Conservation (phyloP, 2,113 vertebrate genomes). For the Parotia lawesii region DNA sequence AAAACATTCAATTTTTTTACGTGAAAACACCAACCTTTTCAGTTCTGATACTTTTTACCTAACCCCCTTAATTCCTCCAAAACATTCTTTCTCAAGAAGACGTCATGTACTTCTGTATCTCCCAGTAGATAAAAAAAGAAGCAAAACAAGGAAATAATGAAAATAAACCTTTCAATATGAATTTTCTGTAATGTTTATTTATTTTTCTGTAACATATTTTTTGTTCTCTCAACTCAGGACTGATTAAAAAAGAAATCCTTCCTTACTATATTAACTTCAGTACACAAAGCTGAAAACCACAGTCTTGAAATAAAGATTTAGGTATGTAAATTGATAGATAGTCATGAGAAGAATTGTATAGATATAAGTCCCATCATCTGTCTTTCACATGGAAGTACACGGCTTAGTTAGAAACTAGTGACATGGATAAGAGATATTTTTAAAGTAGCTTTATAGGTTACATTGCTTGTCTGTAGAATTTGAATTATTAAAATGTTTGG, state of each 20-base stretch:
- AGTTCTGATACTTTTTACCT: not conserved
- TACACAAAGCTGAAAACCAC: not conserved
- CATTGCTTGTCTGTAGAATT: not conserved
- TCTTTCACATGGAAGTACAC: not conserved
- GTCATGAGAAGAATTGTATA: not conserved
- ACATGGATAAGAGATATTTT: not conserved
- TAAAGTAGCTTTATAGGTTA: not conserved
- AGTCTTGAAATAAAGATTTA: not conserved
- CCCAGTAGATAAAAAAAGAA: not conserved
- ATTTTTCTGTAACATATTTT: not conserved
- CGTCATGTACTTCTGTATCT: not conserved
- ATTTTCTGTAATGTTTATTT: not conserved
- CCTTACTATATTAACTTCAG: not conserved
- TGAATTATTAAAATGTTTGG: not conserved
- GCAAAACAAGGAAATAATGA: not conserved
- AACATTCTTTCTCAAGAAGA: constrained; percentile 8
- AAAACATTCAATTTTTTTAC: constrained; percentile 53
- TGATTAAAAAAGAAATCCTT: not conserved
- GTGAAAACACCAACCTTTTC: constrained; percentile 48
- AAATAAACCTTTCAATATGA: not conserved
- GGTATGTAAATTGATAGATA: not conserved
- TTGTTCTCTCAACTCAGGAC: not conserved
- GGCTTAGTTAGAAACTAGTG: not conserved
- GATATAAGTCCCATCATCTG: not conserved
- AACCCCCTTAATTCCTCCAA: no score